These are phyloP conservation scores for Pseudococcus jackbeardsleyi DNA, from an alignment of 2,888 invertebrate species.

Conservation along the genomic window DNA sequence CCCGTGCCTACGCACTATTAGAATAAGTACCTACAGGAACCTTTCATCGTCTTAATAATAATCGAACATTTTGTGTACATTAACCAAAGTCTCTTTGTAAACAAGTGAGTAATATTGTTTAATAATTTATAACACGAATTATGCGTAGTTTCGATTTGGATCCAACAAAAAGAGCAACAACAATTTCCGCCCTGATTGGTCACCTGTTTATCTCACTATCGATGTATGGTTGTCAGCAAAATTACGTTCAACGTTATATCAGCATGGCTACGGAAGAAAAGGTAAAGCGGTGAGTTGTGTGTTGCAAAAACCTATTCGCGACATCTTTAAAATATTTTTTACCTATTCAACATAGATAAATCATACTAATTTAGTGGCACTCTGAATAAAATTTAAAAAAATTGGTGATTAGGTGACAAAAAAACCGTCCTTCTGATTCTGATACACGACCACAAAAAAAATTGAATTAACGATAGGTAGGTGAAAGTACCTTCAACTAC, in stretches of 20 bases:
- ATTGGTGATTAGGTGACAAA: no score
- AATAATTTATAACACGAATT: slow-evolving; percentile 29
- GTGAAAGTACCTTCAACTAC: no score
- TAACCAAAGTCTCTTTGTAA: no score
- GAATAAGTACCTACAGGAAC: background rate
- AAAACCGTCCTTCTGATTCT: no score
- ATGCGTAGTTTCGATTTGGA: slow-evolving; percentile 77
- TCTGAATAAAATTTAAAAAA: no score
- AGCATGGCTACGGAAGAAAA: slow-evolving; percentile 81
- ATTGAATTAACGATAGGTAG: no score
- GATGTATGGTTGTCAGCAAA: slow-evolving; percentile 91
- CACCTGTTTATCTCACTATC: slow-evolving; percentile 90
- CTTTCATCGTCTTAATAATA: no score
- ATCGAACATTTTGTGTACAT: no score
- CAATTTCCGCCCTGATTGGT: slow-evolving; percentile 83
- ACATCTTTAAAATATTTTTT: slow-evolving; percentile 7
- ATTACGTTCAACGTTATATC: slow-evolving; percentile 88
- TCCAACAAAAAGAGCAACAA: slow-evolving; percentile 82
- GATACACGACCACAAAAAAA: no score
- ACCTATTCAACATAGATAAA: no score
- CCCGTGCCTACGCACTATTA: background rate
- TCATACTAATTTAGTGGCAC: no score
- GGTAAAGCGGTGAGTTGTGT: slow-evolving; percentile 76
- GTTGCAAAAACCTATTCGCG: background rate
- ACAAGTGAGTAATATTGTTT: background rate